Percentiles rank a stretch among this genome's conserved stretches.
Evolutionary conservation across 1,140 invertebrate genomes (phyloP).

Genomic region (Mactra quadrangularis): DNA sequence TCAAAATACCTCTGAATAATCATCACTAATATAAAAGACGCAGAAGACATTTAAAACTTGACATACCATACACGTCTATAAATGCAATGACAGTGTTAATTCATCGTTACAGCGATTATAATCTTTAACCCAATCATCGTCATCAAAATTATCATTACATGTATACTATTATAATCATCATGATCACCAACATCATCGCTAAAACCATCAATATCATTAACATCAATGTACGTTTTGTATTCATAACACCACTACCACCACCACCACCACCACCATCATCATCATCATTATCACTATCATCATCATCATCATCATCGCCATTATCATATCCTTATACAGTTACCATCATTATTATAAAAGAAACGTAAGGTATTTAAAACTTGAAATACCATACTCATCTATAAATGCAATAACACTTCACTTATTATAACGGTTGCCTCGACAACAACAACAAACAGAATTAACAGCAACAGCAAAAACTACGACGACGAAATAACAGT

Average conservation of each 20-base stretch:
- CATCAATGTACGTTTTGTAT: not conserved
- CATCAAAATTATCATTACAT: not conserved
- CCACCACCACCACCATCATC: constrained; percentile 1
- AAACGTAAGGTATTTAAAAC: too few relatives aligned
- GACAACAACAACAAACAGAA: too few relatives aligned
- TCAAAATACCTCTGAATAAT: not conserved
- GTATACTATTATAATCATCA: not conserved
- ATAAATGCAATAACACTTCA: too few relatives aligned
- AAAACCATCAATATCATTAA: constrained; percentile 6
- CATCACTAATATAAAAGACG: not conserved
- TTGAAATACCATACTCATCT: too few relatives aligned
- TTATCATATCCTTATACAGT: not conserved
- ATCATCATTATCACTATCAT: constrained; percentile 25
- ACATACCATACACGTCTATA: too few relatives aligned
- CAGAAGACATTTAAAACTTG: not conserved
- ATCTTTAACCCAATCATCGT: not conserved
- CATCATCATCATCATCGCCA: constrained; percentile 17
- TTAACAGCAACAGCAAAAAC: too few relatives aligned
- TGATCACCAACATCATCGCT: too few relatives aligned
- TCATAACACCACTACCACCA: constrained; percentile 5
- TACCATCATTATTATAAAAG: too few relatives aligned
- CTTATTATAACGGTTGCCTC: too few relatives aligned
- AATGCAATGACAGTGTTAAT: not conserved
- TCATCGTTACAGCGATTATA: not conserved
- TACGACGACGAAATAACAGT: too few relatives aligned